Percentiles rank a stretch among this genome's conserved stretches.
phyloP scores from a whole-genome alignment of 2,797 vertebrate genomes.

The Oceanodroma leucorhoa region DNA sequence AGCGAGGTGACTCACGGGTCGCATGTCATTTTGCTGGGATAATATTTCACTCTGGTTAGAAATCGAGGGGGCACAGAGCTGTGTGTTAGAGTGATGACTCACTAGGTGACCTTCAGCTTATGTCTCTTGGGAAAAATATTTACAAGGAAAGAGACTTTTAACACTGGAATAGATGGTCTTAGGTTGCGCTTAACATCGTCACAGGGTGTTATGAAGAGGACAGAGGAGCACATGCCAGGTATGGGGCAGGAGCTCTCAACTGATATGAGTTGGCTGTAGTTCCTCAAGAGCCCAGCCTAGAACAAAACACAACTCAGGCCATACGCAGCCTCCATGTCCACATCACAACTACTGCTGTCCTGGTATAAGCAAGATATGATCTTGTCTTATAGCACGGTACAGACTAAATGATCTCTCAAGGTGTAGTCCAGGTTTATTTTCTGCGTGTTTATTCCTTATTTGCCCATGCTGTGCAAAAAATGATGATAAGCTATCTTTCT shows the following conservation, averaged over 20 bases:
- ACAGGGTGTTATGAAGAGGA: neutral
- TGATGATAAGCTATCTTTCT: neutral
- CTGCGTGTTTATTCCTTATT: neutral
- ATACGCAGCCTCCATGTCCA: accelerated
- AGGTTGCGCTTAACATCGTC: neutral
- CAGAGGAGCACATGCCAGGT: neutral
- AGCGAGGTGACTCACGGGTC: neutral
- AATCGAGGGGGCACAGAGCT: neutral
- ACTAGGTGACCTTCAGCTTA: neutral
- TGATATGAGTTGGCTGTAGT: neutral
- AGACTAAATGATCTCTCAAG: neutral
- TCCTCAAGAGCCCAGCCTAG: neutral
- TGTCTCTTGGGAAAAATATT: neutral
- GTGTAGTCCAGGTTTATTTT: neutral
- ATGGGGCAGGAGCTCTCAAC: neutral
- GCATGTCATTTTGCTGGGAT: neutral
- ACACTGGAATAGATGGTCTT: neutral
- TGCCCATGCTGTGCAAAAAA: neutral
- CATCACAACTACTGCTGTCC: neutral
- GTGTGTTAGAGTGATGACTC: neutral
- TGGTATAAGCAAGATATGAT: neutral
- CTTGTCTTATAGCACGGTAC: neutral
- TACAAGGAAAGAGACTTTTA: neutral
- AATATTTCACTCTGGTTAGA: neutral
- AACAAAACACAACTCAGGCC: neutral